Percentiles rank a stretch among this genome's conserved stretches.
Evolutionary conservation across 2,888 invertebrate genomes (phyloP).

Genomic region (Drosophila peninsularis): DNA sequence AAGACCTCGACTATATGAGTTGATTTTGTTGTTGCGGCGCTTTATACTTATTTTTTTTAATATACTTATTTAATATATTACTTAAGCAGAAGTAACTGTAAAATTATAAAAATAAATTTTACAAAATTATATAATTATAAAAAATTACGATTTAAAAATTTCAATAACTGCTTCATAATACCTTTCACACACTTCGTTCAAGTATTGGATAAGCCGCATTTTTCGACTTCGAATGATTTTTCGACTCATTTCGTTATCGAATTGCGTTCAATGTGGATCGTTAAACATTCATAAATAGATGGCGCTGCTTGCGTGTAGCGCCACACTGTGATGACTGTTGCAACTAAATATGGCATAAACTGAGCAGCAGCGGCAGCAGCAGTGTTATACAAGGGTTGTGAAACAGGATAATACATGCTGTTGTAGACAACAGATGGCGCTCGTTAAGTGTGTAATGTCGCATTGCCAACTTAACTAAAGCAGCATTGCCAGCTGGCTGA

Average conservation of each 20-base stretch:
- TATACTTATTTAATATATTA: not conserved
- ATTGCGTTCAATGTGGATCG: not conserved
- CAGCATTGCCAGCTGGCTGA: not conserved
- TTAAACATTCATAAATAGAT: constrained; percentile 8
- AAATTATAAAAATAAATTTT: not conserved
- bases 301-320: not conserved
- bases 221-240: not conserved
- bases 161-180: not conserved
- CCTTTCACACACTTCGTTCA: not conserved
- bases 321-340: not conserved
- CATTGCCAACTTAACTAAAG: not conserved
- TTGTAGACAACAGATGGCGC: constrained; percentile 17
- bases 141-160: not conserved
- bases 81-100: not conserved
- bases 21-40: constrained; percentile 22
- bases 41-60: not conserved
- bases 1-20: constrained; percentile 10
- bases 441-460: not conserved
- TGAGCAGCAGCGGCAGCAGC: not conserved
- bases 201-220: not conserved
- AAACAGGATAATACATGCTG: constrained; percentile 13
- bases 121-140: not conserved
- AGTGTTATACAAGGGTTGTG: constrained; percentile 18
- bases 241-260: not conserved
- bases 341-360: not conserved